Percentiles rank a stretch among this genome's conserved stretches.
These are phyloP conservation scores for Acanthornis magna DNA, from an alignment of 2,797 vertebrate genomes.

Conservation along the genomic window DNA sequence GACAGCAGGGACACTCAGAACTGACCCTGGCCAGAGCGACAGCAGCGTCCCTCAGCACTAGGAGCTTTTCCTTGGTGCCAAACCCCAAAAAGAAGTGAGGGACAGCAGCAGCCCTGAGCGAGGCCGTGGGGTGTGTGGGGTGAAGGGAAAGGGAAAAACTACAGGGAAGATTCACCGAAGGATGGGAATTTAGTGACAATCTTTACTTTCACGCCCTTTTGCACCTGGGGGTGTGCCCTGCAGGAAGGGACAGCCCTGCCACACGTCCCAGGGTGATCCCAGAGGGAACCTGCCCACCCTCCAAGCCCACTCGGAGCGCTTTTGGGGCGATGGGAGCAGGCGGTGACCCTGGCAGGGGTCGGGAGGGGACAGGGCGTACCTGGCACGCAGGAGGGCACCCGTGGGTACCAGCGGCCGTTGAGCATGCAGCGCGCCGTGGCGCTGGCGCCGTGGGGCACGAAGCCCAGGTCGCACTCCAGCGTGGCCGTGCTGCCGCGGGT, in stretches of 20 bases:
- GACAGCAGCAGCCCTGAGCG: background rate
- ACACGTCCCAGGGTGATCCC: rapidly evolving
- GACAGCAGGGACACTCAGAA: background rate
- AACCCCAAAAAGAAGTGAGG: background rate
- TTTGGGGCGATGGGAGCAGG: background rate
- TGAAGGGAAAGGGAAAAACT: background rate
- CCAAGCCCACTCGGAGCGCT: rapidly evolving
- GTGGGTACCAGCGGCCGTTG: background rate
- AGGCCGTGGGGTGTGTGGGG: background rate
- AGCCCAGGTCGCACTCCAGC: background rate
- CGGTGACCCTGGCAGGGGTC: rapidly evolving
- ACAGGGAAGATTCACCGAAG: background rate
- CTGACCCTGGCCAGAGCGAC: too few species aligned
- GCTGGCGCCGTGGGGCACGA: rapidly evolving
- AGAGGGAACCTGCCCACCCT: background rate
- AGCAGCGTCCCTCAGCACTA: background rate
- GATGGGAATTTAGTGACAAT: rapidly evolving
- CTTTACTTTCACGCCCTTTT: rapidly evolving
- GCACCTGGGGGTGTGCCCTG: rapidly evolving
- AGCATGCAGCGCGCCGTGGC: rapidly evolving
- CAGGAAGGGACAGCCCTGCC: background rate
- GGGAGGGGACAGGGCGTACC: background rate
- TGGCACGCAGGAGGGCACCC: background rate
- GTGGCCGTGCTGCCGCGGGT: background rate
- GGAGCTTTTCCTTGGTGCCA: background rate